A percentile compares a stretch with the other conserved stretches of the same genome.
phyloP scores from a whole-genome alignment of 2,113 vertebrate species.

The Callorhinus ursinus region DNA sequence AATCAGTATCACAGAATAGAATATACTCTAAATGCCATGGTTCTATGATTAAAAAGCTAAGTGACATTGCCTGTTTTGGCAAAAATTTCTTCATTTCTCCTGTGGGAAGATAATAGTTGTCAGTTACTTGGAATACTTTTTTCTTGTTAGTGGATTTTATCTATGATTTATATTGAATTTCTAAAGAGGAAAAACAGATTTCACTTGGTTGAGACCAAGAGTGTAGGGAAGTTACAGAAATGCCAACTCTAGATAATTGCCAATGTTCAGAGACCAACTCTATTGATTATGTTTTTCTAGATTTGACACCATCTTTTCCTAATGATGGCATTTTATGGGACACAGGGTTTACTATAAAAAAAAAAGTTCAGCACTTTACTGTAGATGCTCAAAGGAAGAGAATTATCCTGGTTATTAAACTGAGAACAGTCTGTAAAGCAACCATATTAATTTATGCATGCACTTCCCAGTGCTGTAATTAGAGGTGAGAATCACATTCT shows the following conservation, averaged over 20 bases:
- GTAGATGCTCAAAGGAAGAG: not conserved
- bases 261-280: not conserved
- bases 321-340: not conserved
- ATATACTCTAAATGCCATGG: not conserved
- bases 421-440: not conserved
- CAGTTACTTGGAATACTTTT: not conserved
- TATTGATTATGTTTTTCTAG: not conserved
- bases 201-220: not conserved
- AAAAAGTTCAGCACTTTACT: not conserved
- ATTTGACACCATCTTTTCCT: not conserved
- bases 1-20: not conserved
- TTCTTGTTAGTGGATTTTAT: not conserved
- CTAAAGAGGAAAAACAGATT: not conserved
- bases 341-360: not conserved
- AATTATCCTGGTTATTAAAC: not conserved
- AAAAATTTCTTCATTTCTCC: not conserved
- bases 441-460: conserved; percentile 20
- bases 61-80: not conserved
- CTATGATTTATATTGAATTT: not conserved
- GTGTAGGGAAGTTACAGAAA: not conserved
- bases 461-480: conserved; percentile 26
- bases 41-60: not conserved
- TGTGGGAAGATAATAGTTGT: not conserved
- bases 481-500: conserved; percentile 38
- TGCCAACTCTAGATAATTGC: not conserved